phyloP scores from a whole-genome alignment of 2,888 invertebrate species.

The Marronus borbonicus region DNA sequence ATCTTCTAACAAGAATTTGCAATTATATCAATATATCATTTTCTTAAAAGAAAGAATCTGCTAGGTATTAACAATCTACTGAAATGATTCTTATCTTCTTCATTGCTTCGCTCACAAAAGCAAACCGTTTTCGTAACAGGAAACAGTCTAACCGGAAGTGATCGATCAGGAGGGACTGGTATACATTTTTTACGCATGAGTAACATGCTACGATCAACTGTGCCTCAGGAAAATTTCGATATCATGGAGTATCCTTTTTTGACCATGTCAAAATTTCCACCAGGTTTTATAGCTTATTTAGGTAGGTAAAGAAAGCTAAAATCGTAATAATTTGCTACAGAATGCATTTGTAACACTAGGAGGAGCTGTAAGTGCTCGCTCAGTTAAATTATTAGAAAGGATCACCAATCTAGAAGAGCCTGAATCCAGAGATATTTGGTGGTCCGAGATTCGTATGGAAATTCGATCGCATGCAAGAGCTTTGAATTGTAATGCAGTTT shows the following conservation, averaged over 20 bases:
- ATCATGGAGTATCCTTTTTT: conserved; percentile 97
- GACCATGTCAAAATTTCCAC: conserved; percentile 92
- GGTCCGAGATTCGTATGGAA: conserved; percentile 97
- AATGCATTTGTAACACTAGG: conserved; percentile 69
- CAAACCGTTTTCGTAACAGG: conserved; percentile 71
- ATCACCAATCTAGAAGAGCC: conserved; percentile 91
- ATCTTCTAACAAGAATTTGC: no score
- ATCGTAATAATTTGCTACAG: background rate
- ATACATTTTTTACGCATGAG: conserved; percentile 73
- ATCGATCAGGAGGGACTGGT: conserved; percentile 75
- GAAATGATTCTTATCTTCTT: background rate
- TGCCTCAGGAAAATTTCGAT: conserved; percentile 86
- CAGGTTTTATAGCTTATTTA: conserved; percentile 89
- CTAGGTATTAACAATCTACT: background rate
- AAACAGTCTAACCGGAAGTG: conserved; percentile 81
- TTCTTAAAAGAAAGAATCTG: background rate
- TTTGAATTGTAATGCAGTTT: conserved; percentile 93
- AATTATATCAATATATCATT: no score
- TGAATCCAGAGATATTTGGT: conserved; percentile 95
- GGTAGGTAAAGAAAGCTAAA: conserved; percentile 73
- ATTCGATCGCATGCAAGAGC: conserved; percentile 94
- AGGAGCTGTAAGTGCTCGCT: conserved; percentile 88
- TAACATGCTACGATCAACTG: conserved; percentile 75
- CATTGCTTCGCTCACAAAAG: conserved; percentile 15
- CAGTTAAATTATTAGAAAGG: conserved; percentile 86